Conservation (phyloP, 1,140 invertebrate species). For the Drosophila tsacasi region DNA sequence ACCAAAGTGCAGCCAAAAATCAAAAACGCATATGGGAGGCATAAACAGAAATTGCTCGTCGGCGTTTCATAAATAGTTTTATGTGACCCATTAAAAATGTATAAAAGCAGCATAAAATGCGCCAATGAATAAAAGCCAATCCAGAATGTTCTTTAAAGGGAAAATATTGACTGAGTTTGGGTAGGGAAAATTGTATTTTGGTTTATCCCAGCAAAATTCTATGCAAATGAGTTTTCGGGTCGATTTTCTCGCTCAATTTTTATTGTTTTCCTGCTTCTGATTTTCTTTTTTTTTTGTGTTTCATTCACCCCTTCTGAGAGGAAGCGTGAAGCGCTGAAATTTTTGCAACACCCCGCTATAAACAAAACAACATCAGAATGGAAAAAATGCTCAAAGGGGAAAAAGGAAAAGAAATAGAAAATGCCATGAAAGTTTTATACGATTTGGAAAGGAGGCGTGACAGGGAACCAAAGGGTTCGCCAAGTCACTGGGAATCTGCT, state of each 20-base stretch:
- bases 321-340: conserved; percentile 62
- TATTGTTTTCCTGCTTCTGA: conserved; percentile 45
- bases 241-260: conserved; percentile 44
- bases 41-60: conserved; percentile 26
- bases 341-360: conserved; percentile 53
- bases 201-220: conserved; percentile 42
- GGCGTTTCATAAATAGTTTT: conserved; percentile 76
- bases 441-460: conserved; percentile 59
- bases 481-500: conserved; percentile 23
- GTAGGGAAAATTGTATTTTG: conserved; percentile 23
- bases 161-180: conserved; percentile 35
- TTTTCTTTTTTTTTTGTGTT: conserved; percentile 4
- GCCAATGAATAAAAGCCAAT: conserved; percentile 33
- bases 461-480: conserved; percentile 54
- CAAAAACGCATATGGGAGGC: conserved; percentile 22
- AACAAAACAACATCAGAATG: conserved; percentile 55
- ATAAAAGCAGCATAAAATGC: conserved; percentile 61
- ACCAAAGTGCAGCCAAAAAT: conserved; percentile 43
- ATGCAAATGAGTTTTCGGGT: conserved; percentile 63
- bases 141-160: conserved; percentile 43
- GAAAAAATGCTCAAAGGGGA: conserved; percentile 21
- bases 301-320: neutral
- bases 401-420: conserved; percentile 60
- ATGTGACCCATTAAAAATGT: conserved; percentile 50
- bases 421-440: conserved; percentile 70